Conservation (phyloP, 2,888 invertebrate genomes). For the Tetanocera ferruginea region DNA sequence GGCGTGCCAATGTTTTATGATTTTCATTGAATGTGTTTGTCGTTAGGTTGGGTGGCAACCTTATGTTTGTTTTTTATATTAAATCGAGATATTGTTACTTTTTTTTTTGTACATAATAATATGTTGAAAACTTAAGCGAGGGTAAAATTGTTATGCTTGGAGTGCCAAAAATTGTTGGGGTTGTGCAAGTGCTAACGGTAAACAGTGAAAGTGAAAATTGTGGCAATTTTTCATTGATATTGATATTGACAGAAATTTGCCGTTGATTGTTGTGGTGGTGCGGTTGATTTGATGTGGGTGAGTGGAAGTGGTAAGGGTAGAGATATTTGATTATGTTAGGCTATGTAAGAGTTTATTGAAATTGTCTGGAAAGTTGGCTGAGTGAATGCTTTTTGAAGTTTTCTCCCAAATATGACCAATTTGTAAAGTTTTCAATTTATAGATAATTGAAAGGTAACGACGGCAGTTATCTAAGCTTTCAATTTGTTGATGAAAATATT, state of each 20-base stretch:
- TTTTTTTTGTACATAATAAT: not conserved
- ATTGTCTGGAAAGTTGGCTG: too few species aligned
- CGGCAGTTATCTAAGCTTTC: too few species aligned
- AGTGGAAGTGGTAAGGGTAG: too few species aligned
- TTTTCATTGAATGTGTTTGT: not conserved
- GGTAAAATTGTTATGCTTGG: not conserved
- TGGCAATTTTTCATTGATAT: not conserved
- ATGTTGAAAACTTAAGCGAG: not conserved
- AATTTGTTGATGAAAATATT: too few species aligned
- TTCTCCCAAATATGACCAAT: too few species aligned
- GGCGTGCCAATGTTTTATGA: not conserved
- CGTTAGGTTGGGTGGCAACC: not conserved
- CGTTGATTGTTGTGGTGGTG: too few species aligned
- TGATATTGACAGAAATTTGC: slow-evolving; percentile 6
- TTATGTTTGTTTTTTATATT: slow-evolving; percentile 10
- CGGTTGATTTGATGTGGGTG: too few species aligned
- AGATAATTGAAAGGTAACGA: too few species aligned
- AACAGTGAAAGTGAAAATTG: not conserved
- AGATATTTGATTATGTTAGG: too few species aligned
- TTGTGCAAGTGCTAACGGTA: not conserved
- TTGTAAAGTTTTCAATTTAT: too few species aligned
- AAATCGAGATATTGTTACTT: not conserved
- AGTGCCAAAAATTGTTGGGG: not conserved
- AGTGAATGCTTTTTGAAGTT: too few species aligned
- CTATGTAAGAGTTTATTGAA: too few species aligned